Evolutionary conservation across 2,113 vertebrate species (phyloP).

Genomic region (Megaleporinus macrocephalus): DNA sequence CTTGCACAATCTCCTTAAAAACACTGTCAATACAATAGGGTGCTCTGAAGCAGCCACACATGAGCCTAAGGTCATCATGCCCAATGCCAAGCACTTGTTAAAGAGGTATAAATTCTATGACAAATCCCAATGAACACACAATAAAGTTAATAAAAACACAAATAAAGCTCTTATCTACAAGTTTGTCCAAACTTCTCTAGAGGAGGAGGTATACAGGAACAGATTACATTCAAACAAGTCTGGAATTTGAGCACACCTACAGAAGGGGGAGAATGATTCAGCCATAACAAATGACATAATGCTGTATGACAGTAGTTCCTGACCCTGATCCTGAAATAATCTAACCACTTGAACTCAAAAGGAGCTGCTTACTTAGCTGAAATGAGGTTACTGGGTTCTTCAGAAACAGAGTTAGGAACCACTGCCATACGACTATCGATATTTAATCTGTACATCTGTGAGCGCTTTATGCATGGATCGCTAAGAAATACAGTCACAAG

Average conservation of each 20-base stretch:
- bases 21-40: too few species aligned
- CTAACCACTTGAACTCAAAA: not conserved
- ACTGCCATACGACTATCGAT: too few species aligned
- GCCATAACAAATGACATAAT: not conserved
- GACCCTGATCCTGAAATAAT: not conserved
- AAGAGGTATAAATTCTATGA: too few species aligned
- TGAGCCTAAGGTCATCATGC: too few species aligned
- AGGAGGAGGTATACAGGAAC: not conserved
- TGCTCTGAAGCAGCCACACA: too few species aligned
- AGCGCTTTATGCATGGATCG: not conserved
- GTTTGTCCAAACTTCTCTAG: not conserved
- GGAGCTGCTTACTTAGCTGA: not conserved
- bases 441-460: not conserved
- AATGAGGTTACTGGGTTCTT: not conserved
- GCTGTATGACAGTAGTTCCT: not conserved
- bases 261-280: not conserved
- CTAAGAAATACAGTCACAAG: not conserved
- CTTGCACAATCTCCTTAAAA: too few species aligned
- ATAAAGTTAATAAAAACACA: too few species aligned
- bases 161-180: too few species aligned
- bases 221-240: not conserved
- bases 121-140: too few species aligned
- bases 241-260: not conserved
- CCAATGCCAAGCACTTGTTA: too few species aligned
- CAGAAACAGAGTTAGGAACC: not conserved